These are phyloP conservation scores for Pteropus alecto DNA, from an alignment of 2,113 vertebrate genomes.

Conservation along the genomic window DNA sequence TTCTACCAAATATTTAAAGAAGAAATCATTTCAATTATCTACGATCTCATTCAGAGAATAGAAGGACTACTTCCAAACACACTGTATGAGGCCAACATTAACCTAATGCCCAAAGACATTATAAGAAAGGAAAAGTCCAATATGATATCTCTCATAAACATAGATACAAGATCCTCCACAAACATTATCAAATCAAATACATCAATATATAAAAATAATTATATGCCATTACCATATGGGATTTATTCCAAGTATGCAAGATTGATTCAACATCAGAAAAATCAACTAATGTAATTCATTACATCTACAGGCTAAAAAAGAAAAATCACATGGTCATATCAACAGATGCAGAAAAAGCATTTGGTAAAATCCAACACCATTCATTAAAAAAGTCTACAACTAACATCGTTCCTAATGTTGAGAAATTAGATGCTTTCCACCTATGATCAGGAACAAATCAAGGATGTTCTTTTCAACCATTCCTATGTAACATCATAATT, in stretches of 20 bases:
- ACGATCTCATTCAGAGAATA: not conserved
- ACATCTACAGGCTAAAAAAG: not conserved
- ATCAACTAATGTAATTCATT: not conserved
- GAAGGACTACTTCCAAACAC: not conserved
- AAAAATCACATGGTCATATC: not conserved
- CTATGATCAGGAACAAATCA: not conserved
- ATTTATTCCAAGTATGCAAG: not conserved
- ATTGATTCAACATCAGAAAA: not conserved
- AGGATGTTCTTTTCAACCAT: not conserved
- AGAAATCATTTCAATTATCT: not conserved
- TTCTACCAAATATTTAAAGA: not conserved
- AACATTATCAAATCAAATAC: not conserved
- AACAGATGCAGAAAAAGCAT: not conserved
- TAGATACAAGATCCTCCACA: not conserved
- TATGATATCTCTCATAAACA: not conserved
- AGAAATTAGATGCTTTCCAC: not conserved
- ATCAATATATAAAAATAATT: not conserved
- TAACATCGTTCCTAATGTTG: not conserved
- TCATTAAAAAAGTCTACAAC: not conserved
- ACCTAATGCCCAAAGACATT: not conserved
- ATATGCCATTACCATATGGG: not conserved
- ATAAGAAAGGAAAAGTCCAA: not conserved
- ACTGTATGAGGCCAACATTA: not conserved
- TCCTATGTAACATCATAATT: not conserved
- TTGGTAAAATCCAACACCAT: not conserved